Evolutionary conservation across 2,888 invertebrate genomes (phyloP).

Genomic region (Melieria crassipennis): DNA sequence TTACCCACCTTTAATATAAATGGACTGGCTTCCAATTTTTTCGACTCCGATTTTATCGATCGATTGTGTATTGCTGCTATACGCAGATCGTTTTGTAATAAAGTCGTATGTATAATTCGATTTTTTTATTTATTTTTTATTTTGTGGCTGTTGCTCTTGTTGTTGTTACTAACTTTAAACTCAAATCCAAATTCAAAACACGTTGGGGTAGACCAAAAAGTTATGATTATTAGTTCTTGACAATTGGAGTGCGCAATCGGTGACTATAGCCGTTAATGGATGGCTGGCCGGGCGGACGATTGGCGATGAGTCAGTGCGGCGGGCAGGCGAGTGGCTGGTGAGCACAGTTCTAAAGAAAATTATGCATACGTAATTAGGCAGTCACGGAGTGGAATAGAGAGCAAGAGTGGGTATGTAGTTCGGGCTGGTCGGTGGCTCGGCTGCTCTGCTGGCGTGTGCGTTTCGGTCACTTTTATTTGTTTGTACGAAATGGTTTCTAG

Average conservation of each 20-base stretch:
- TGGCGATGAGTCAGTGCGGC: not conserved
- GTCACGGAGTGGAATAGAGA: not conserved
- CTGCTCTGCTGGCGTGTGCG: not conserved
- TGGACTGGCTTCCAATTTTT: constrained; percentile 25
- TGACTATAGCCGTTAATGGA: not conserved
- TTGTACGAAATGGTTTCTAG: not conserved
- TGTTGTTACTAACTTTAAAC: no score
- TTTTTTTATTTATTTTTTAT: not conserved
- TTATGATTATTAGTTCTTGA: constrained; percentile 1
- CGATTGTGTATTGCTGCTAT: constrained; percentile 25
- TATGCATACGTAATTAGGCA: not conserved
- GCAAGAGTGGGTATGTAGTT: no score
- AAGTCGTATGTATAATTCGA: not conserved
- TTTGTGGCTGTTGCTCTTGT: no score
- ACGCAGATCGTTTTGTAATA: constrained; percentile 28
- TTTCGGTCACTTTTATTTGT: not conserved
- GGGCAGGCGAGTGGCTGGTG: not conserved
- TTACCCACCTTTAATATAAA: constrained; percentile 19
- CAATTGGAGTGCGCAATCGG: not conserved
- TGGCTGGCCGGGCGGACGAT: not conserved
- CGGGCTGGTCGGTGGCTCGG: not conserved
- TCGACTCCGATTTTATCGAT: constrained; percentile 28
- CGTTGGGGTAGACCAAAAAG: constrained; percentile 3
- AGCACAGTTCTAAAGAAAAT: not conserved
- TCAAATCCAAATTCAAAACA: not conserved